Percentiles rank a stretch among this genome's conserved stretches.
Conservation (phyloP, 2,113 vertebrate species). For the Melanerpes formicivorus region DNA sequence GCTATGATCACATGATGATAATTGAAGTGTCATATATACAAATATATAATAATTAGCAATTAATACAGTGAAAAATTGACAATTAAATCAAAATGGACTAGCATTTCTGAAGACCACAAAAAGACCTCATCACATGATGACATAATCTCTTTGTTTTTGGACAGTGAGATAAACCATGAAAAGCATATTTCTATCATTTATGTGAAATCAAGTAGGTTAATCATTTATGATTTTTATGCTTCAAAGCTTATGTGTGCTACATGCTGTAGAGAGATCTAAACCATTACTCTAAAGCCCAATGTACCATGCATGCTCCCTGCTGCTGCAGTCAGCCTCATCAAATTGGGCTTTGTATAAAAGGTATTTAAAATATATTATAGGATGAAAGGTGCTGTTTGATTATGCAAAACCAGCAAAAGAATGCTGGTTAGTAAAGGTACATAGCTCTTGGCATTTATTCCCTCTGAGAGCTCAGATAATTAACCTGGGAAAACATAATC, state of each 20-base stretch:
- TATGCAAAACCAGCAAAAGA: constrained; percentile 50
- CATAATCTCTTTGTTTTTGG: constrained; percentile 25
- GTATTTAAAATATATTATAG: constrained; percentile 51
- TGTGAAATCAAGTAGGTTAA: constrained; percentile 71
- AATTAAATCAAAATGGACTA: constrained; percentile 20
- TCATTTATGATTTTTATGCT: constrained; percentile 77
- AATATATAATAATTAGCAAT: constrained; percentile 64
- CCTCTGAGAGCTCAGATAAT: constrained; percentile 30
- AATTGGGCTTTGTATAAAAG: constrained; percentile 61
- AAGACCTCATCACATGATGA: neutral
- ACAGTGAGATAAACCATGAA: constrained; percentile 37
- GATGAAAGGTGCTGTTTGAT: constrained; percentile 52
- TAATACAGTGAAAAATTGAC: constrained; percentile 49
- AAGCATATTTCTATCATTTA: constrained; percentile 66
- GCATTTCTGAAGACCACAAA: neutral
- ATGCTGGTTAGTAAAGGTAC: constrained; percentile 42
- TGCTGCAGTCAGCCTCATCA: constrained; percentile 55
- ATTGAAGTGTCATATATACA: constrained; percentile 36
- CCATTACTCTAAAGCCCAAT: constrained; percentile 70
- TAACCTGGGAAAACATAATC: neutral
- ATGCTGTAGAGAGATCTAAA: constrained; percentile 67
- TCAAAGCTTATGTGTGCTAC: constrained; percentile 67
- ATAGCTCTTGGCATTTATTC: constrained; percentile 31
- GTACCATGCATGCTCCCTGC: constrained; percentile 67
- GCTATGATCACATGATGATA: constrained; percentile 30